phyloP scores from a whole-genome alignment of 2,113 vertebrate genomes.

The Lycaon pictus region DNA sequence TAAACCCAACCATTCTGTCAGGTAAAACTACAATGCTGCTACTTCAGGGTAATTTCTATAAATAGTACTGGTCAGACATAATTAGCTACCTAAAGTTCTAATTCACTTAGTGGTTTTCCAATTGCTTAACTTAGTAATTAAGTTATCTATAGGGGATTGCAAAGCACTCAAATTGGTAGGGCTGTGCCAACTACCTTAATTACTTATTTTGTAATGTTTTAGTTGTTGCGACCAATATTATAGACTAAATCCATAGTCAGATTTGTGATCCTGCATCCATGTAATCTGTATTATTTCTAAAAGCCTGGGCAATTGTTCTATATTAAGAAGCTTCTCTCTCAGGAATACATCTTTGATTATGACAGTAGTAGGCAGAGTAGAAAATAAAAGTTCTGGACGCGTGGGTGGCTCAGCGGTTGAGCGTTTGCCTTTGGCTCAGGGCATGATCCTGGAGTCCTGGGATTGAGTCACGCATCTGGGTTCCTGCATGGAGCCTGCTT shows the following conservation, averaged over 20 bases:
- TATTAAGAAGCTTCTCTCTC: not conserved
- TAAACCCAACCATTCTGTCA: not conserved
- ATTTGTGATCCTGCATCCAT: not conserved
- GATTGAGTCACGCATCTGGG: too few relatives aligned
- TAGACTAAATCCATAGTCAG: not conserved
- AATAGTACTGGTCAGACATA: not conserved
- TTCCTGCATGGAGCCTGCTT: too few relatives aligned
- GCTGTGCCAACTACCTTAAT: not conserved
- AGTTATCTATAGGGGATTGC: not conserved
- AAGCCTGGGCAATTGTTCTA: not conserved
- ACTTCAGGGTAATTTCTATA: not conserved
- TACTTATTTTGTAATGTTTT: not conserved
- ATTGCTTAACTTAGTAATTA: not conserved
- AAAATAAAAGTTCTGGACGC: not conserved
- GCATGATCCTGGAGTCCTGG: too few relatives aligned
- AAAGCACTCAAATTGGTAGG: not conserved
- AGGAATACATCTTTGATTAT: not conserved
- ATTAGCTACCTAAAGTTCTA: not conserved
- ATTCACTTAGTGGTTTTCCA: not conserved
- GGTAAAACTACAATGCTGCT: not conserved
- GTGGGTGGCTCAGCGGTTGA: too few relatives aligned
- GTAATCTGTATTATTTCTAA: not conserved
- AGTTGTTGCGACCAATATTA: not conserved
- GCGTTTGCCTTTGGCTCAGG: too few relatives aligned
- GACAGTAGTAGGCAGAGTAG: not conserved